A percentile compares a stretch with the other conserved stretches of the same genome.
Evolutionary conservation across 2,888 invertebrate species (phyloP).

Genomic region (Lapara coniferarum): DNA sequence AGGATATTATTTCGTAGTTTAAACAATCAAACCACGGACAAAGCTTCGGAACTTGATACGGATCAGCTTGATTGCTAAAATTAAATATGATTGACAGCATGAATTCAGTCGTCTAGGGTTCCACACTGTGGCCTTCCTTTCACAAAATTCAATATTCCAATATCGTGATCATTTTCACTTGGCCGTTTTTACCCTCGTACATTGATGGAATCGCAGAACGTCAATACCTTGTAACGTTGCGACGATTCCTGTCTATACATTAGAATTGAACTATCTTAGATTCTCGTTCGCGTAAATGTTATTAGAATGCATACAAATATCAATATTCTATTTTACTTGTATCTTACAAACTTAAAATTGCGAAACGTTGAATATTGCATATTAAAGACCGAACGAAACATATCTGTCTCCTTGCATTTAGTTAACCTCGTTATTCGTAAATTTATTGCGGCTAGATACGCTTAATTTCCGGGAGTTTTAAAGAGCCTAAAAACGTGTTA

Average conservation of each 20-base stretch:
- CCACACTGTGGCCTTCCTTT: constrained; percentile 8
- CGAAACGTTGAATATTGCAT: neutral
- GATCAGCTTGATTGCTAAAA: constrained; percentile 6
- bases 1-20: constrained; percentile 1
- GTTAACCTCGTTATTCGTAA: no score
- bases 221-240: no score
- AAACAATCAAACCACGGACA: constrained; percentile 8
- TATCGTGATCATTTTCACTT: neutral
- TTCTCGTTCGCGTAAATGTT: no score
- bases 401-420: no score
- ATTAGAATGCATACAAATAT: neutral
- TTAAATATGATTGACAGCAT: constrained; percentile 4
- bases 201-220: no score
- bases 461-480: no score
- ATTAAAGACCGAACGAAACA: no score
- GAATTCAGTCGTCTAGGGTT: neutral
- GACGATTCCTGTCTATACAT: no score
- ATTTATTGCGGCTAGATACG: no score
- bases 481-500: no score
- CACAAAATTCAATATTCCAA: neutral
- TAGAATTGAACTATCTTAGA: no score
- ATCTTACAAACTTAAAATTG: neutral
- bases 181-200: no score
- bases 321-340: neutral
- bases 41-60: constrained; percentile 15